A percentile compares a stretch with the other conserved stretches of the same genome.
phyloP scores from a whole-genome alignment of 2,888 invertebrate species.

The Andricus curvator region DNA sequence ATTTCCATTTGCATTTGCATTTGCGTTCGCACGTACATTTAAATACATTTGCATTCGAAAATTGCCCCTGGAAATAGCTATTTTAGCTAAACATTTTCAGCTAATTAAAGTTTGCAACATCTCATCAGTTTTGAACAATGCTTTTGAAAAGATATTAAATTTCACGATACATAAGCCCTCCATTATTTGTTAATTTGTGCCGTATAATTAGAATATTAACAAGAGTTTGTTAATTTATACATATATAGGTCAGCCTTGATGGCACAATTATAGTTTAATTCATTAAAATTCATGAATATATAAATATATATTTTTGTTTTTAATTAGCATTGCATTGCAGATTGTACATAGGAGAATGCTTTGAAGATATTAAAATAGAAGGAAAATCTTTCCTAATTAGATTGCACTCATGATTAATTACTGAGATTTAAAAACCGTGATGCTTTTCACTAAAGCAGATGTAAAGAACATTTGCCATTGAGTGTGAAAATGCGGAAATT shows the following conservation, averaged over 20 bases:
- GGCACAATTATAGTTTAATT: not conserved
- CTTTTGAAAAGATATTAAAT: not conserved
- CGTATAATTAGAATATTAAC: not conserved
- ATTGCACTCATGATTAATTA: not conserved
- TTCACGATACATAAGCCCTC: not conserved
- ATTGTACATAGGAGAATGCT: no score
- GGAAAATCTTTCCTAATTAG: not conserved
- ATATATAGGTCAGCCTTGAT: not conserved
- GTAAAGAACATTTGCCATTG: not conserved
- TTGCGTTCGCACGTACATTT: not conserved
- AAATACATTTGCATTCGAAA: slow-evolving; percentile 32
- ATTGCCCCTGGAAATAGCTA: not conserved
- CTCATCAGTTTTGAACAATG: not conserved
- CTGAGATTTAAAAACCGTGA: not conserved
- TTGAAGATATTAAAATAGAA: no score
- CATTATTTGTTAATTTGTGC: not conserved
- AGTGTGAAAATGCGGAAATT: not conserved
- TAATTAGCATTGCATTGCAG: not conserved
- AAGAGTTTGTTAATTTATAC: not conserved
- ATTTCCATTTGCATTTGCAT: slow-evolving; percentile 14
- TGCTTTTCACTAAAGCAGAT: not conserved
- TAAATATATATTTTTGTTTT: not conserved
- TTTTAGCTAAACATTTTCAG: not conserved
- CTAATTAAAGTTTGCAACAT: not conserved
- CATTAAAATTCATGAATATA: not conserved